Conservation (phyloP, 2,113 vertebrate species). For the Rissa tridactyla region DNA sequence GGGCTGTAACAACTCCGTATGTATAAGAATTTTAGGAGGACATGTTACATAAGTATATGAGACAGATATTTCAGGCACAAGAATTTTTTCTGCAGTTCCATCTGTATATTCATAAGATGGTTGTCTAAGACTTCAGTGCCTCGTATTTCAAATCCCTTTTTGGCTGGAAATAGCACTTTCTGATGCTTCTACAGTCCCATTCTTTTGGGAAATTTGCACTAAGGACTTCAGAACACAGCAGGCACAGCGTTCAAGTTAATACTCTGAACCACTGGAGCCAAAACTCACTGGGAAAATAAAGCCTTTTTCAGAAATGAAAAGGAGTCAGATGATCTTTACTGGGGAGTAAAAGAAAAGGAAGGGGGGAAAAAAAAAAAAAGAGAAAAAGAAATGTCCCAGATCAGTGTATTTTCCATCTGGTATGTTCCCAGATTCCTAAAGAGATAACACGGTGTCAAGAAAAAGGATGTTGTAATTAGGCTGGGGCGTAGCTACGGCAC, state of each 20-base stretch:
- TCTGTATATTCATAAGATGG: conserved; percentile 31
- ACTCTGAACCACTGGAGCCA: background rate
- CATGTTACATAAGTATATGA: conserved; percentile 33
- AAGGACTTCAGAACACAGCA: conserved; percentile 2
- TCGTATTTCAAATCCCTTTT: conserved; percentile 7
- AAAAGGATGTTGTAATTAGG: conserved; percentile 33
- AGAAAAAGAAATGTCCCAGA: background rate
- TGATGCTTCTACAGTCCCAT: background rate
- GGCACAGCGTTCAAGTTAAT: background rate
- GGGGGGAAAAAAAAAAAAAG: fast-evolving
- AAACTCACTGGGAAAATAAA: conserved; percentile 10
- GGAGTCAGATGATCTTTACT: background rate
- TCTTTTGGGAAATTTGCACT: conserved; percentile 10
- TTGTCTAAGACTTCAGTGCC: background rate
- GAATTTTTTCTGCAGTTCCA: conserved; percentile 15
- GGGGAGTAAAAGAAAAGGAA: background rate
- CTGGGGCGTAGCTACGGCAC: background rate
- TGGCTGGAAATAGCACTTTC: conserved; percentile 8
- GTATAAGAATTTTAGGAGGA: conserved; percentile 7
- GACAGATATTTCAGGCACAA: conserved; percentile 28
- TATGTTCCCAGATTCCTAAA: conserved; percentile 38
- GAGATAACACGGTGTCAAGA: conserved; percentile 5
- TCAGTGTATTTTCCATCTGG: conserved; percentile 25
- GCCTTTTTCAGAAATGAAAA: background rate
- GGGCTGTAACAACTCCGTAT: background rate